Evolutionary conservation across 2,888 invertebrate genomes (phyloP).

Genomic region (Pilophorus perplexus): DNA sequence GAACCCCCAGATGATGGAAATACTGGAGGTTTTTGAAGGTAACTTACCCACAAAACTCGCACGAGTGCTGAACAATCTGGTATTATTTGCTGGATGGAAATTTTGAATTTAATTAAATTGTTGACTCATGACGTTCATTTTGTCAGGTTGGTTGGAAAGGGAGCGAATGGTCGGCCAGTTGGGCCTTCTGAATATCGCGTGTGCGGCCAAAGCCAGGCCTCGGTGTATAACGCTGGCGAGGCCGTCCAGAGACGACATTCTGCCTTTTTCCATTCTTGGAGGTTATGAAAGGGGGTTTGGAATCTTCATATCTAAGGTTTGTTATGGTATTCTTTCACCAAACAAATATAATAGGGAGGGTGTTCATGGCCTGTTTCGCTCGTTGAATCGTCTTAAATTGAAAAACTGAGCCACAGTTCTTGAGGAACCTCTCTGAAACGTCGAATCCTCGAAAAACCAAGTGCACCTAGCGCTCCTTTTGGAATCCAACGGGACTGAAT

Average conservation of each 20-base stretch:
- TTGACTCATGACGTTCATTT: neutral
- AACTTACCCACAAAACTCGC: too few relatives aligned
- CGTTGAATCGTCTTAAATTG: neutral
- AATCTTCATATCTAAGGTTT: constrained; percentile 82
- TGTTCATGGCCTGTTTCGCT: too few relatives aligned
- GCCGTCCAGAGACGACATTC: constrained; percentile 85
- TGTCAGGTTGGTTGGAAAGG: constrained; percentile 67
- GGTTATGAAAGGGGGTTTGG: constrained; percentile 90
- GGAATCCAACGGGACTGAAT: too few relatives aligned
- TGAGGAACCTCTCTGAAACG: too few relatives aligned
- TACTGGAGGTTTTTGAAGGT: constrained; percentile 85
- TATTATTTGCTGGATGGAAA: too few relatives aligned
- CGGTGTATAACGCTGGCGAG: constrained; percentile 88
- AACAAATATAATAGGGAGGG: too few relatives aligned
- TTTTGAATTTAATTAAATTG: neutral
- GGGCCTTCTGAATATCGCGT: constrained; percentile 87
- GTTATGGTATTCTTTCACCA: neutral
- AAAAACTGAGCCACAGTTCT: too few relatives aligned
- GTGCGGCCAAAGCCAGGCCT: constrained; percentile 92
- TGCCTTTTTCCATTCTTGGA: constrained; percentile 91
- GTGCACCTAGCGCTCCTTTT: too few relatives aligned
- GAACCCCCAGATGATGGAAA: constrained; percentile 93
- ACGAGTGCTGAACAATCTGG: too few relatives aligned
- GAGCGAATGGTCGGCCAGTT: constrained; percentile 78
- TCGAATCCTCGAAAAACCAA: too few relatives aligned